Conservation (phyloP, 1,140 invertebrate genomes). For the Drosophila santomea region DNA sequence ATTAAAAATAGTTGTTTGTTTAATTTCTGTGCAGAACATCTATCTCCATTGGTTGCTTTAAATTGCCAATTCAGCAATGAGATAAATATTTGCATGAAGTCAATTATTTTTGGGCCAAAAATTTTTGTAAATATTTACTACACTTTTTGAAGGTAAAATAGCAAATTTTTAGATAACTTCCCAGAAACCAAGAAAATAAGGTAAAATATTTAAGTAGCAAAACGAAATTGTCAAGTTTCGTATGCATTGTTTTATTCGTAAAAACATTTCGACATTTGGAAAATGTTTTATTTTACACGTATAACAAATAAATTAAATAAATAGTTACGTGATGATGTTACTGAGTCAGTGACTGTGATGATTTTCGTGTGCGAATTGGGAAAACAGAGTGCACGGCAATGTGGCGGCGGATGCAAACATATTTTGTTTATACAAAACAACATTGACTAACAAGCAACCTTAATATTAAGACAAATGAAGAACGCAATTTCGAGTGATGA, state of each 20-base stretch:
- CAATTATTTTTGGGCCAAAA: no score
- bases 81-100: no score
- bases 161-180: no score
- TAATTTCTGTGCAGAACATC: no score
- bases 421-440: conserved; percentile 51
- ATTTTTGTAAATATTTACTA: no score
- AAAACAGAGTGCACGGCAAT: conserved; percentile 30
- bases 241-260: conserved; percentile 51
- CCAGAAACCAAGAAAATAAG: neutral
- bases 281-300: conserved; percentile 54
- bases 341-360: neutral
- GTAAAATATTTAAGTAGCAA: conserved; percentile 18
- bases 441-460: conserved; percentile 28
- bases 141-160: no score
- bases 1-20: neutral
- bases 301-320: conserved; percentile 79
- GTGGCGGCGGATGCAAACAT: conserved; percentile 32
- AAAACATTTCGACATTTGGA: conserved; percentile 58
- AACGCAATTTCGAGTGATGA: conserved; percentile 6
- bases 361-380: conserved; percentile 4
- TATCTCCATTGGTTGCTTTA: no score
- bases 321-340: conserved; percentile 51
- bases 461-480: conserved; percentile 30
- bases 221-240: conserved; percentile 33
- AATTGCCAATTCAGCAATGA: no score